phyloP scores from a whole-genome alignment of 2,888 invertebrate species.

The Drosophila anomelani region DNA sequence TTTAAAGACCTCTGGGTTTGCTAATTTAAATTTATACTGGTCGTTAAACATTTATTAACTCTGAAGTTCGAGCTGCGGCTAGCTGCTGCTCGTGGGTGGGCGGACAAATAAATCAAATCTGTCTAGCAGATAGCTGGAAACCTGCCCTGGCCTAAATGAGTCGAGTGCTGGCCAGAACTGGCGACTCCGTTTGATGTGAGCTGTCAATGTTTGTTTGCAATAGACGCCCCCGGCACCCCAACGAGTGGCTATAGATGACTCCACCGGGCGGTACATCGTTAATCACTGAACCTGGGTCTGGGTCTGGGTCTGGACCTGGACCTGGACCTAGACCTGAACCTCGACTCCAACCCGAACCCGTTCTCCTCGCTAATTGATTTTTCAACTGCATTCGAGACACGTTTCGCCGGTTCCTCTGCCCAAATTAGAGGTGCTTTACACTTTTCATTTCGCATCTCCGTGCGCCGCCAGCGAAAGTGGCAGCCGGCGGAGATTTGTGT shows the following conservation, averaged over 20 bases:
- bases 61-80: conserved; percentile 28
- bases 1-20: conserved; percentile 31
- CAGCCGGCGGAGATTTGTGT: conserved; percentile 15
- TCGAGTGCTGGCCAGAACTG: conserved; percentile 24
- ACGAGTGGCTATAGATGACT: conserved; percentile 6
- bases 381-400: conserved; percentile 47
- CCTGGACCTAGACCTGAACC: background rate
- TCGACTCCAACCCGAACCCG: conserved; percentile 33
- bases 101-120: conserved; percentile 71
- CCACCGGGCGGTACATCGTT: conserved; percentile 28
- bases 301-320: background rate
- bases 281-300: conserved; percentile 20
- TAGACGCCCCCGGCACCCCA: conserved; percentile 19
- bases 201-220: conserved; percentile 29
- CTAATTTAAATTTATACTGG: conserved; percentile 48
- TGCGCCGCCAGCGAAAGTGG: conserved; percentile 70
- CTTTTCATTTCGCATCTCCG: conserved; percentile 65
- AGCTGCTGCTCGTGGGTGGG: conserved; percentile 62
- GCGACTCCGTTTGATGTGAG: conserved; percentile 33
- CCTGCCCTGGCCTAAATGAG: conserved; percentile 22
- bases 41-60: conserved; percentile 57
- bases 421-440: conserved; percentile 68
- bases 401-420: conserved; percentile 21
- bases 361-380: conserved; percentile 66
- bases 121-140: conserved; percentile 53